Evolutionary conservation across 92 coral and sea anemone species (phyloP), one percentile per base, ranked within the genome.

Genomic region (Porites rus): DNA sequence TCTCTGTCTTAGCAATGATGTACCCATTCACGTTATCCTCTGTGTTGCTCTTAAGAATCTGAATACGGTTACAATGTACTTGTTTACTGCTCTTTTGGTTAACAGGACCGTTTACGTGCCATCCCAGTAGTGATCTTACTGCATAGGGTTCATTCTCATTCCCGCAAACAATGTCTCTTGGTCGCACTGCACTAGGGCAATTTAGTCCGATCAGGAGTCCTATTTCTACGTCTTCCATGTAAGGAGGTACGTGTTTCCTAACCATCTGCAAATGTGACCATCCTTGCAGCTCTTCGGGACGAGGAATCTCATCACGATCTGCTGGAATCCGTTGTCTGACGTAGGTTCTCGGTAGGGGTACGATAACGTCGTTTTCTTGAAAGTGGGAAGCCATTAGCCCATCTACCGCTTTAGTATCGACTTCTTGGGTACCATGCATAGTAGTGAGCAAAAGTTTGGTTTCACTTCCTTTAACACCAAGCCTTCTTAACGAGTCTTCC

Each of bases 301-400:
- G 84, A 0, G 95, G 95, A 64, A 88, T 88, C 43, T 92, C 92
- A 51, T 87, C 90, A 17, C 84, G 54, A 60, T 89, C 81, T 10
- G 90, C 83, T 17, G 92, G 96, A 13, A 93, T 93, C 13, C 60
- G 61, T 10, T 77, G 83, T 73, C 90, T 90, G 17, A 69, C 60
- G 82, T 94, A 89, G 7, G 95, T 51, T 76, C 90, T 94, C 0
- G 95, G 98, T 0, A 94, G 91, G 7, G 86, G 66, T 9, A 93
- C 76, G 56, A 72, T 28, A 3, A 84, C 90, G 2, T 77, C 58
- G 72, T 65, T 90, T 65, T 94, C 97, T 51, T 3, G n/a, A 7
- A 74, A 83, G 31, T 88, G 69, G 84, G 79, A 51, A 18, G 76
- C 95, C 18, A 92, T 77, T 62, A 94, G 72, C 10, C 93, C 95